Evolutionary conservation across 2,113 vertebrate species (phyloP), one percentile per base, ranked within the genome.

Genomic region (Fulmarus glacialis): DNA sequence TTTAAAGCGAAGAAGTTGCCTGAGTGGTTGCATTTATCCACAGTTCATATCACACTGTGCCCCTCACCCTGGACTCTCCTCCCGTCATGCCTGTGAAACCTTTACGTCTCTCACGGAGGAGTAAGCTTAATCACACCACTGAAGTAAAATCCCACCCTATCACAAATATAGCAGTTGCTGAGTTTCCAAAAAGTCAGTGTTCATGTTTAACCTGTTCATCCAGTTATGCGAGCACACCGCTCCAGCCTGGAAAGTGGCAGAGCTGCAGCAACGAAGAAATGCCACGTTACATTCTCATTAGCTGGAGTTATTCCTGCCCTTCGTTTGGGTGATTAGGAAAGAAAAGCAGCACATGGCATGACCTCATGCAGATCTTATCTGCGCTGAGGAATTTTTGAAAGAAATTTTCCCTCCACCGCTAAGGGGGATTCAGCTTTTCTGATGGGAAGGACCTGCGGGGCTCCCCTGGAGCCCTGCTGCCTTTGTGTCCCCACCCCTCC

Each of bases 331-430:
- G 74, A 94, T 93, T 95, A 92, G 87, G 72, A 48, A 79, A 95
- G 74, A 84, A 96, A 82, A 89, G 81, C 78, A 90, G 82, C 81
- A 50, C 75, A 90, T 66, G 83, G 80, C 56, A 84, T 93, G 93
- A 83, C 89, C 87, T 97, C 95, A 87, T 83, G 75, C 82, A 85
- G 94, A 94, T 96, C 52, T 93, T 96, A 96, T 96, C 94, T 75
- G 11, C 4, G 1, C 45, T 47, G 53, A 95, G 85, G 80, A 93
- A 93, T 87, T 96, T 87, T 78, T 66, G 60, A 90, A 94, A 94
- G 40, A 95, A 15, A 38, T 62, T 84, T 55, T 58, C 70, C 23
- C 53, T 91, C 26, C 21, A 6, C 27, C 4, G 2, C n/a, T 62
- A 43, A 58, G 34, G 45, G 27, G 11, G 45, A 58, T 64, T 87